Conservation (phyloP, 2,113 vertebrate species). For the Boulengerochromis microlepis region DNA sequence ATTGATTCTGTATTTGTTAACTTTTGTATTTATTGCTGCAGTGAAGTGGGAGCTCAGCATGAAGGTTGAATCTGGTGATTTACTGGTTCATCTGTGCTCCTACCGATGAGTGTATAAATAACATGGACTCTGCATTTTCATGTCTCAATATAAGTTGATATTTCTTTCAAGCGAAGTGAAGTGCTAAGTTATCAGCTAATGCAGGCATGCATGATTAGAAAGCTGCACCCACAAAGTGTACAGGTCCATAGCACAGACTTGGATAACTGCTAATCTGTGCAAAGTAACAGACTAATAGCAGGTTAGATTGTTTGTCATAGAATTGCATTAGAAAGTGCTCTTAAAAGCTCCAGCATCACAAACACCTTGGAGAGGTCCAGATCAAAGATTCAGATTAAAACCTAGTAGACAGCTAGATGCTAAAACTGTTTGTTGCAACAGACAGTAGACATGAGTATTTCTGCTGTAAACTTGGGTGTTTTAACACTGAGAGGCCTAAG, state of each 20-base stretch:
- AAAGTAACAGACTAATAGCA: background rate
- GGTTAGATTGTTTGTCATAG: background rate
- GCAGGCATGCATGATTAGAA: background rate
- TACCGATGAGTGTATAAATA: background rate
- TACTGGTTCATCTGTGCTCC: background rate
- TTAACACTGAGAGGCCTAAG: background rate
- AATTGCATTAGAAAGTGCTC: background rate
- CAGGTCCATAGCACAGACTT: background rate
- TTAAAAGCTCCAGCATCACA: background rate
- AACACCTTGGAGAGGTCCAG: background rate
- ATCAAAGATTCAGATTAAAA: background rate
- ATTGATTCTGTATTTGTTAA: background rate
- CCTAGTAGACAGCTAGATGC: background rate
- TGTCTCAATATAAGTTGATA: background rate
- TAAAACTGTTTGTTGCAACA: background rate
- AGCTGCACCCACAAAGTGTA: background rate
- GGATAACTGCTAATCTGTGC: background rate
- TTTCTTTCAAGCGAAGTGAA: background rate
- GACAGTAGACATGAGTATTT: background rate
- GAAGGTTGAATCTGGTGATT: background rate
- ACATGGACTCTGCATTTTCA: background rate
- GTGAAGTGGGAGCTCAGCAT: background rate
- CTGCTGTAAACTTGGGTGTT: background rate
- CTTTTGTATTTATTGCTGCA: background rate
- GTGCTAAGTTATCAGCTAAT: background rate